phyloP scores from a whole-genome alignment of 1,140 invertebrate species.

The Brachionus asplanchnoidis region DNA sequence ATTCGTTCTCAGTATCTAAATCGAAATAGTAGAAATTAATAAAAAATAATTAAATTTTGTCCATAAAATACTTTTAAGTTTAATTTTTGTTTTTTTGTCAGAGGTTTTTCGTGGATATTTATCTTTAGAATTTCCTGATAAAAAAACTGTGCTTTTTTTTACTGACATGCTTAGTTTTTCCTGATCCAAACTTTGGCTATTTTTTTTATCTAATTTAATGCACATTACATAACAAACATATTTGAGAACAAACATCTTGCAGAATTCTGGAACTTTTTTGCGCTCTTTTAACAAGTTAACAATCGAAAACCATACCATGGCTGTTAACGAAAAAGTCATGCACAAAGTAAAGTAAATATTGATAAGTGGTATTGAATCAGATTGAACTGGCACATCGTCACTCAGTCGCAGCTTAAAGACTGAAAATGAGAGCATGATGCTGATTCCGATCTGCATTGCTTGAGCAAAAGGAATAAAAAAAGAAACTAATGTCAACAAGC shows the following conservation, averaged over 20 bases:
- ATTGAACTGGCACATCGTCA: slow-evolving; percentile 35
- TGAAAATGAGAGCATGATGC: slow-evolving; percentile 39
- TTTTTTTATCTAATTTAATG: neutral
- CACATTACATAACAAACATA: slow-evolving; percentile 16
- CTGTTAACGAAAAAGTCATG: slow-evolving; percentile 38
- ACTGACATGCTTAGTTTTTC: neutral
- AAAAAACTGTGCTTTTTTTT: neutral
- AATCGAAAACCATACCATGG: slow-evolving; percentile 38
- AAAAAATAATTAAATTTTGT: neutral
- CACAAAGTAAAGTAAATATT: slow-evolving; percentile 40
- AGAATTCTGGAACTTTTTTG: neutral
- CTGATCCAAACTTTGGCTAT: neutral
- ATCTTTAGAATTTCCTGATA: neutral
- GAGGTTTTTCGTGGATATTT: neutral
- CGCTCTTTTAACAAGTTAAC: slow-evolving; percentile 28
- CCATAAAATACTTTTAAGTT: neutral
- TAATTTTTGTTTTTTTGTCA: neutral
- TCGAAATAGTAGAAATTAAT: neutral
- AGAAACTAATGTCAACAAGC: slow-evolving; percentile 17
- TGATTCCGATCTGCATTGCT: slow-evolving; percentile 43
- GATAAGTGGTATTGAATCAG: slow-evolving; percentile 27
- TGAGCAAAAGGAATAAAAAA: slow-evolving; percentile 42
- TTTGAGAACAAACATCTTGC: neutral
- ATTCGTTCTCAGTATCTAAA: neutral
- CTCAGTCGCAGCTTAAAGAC: slow-evolving; percentile 17